Conservation (phyloP, 2,113 vertebrate species). For the Antigone vipio region DNA sequence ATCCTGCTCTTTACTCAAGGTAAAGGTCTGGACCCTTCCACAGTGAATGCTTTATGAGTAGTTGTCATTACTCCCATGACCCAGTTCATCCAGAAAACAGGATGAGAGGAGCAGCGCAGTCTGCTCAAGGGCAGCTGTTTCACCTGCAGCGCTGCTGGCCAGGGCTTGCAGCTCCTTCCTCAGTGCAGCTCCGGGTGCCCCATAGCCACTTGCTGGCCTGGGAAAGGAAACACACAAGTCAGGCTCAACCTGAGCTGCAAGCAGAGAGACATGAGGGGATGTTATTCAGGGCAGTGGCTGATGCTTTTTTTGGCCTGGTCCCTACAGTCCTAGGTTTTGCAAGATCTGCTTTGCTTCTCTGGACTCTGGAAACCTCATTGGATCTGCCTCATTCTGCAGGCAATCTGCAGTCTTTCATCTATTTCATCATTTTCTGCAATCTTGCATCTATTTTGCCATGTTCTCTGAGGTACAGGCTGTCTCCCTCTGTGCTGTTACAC, state of each 20-base stretch:
- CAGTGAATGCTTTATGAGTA: neutral
- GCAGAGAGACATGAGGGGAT: neutral
- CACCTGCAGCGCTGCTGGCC: neutral
- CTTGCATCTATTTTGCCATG: neutral
- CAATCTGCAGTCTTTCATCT: neutral
- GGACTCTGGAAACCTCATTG: neutral
- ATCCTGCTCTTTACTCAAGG: neutral
- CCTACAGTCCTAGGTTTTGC: neutral
- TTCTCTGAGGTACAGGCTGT: neutral
- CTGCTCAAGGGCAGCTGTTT: neutral
- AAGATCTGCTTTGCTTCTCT: neutral
- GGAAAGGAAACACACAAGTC: neutral
- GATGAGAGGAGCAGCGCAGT: accelerated
- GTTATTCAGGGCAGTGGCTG: neutral
- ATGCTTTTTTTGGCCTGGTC: neutral
- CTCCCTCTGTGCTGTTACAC: neutral
- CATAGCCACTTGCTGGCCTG: neutral
- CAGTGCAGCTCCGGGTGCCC: neutral
- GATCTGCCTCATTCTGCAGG: neutral
- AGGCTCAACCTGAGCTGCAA: neutral
- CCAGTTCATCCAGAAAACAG: neutral
- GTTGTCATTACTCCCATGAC: neutral
- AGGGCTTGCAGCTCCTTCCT: neutral
- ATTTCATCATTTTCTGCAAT: neutral
- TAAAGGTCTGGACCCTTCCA: neutral